Evolutionary conservation across 2,888 invertebrate genomes (phyloP), one percentile per base, ranked within the genome.

Genomic region (Sepiola atlantica): DNA sequence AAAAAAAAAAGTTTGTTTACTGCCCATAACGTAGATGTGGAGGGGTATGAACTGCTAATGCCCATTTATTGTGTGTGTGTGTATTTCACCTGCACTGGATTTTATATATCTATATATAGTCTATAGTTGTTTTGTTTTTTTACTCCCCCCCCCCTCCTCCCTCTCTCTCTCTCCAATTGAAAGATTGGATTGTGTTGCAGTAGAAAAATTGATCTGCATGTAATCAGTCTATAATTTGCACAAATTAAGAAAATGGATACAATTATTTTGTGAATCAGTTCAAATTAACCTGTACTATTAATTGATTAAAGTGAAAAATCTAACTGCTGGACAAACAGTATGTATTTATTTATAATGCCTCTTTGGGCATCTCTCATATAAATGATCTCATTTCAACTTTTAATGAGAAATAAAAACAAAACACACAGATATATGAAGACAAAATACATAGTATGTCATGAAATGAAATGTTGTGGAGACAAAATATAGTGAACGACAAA

Each of bases 241-340:
- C 77, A 77, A 77, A 77, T 77, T 77, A 77, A 77, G 77, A 77
- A 77, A 77, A 16, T 77, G 77, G 77, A 77, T 77, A 77, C n/a
- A 77, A 77, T 77, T 77, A 77, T 77, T 77, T 77, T 28, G 77
- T 77, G 77, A 77, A 77, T 77, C 77, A 77, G 77, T 77, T n/a
- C 77, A 77, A 77, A 77, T 77, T 77, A 77, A n/a, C 77, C 77
- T 77, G 77, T 77, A 28, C 77, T 77, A n/a, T n/a, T 77, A 77
- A 77, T 77, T 77, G 77, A 77, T 77, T 77, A n/a, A 77, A 77
- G n/a, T 28, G 77, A 77, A 77, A 77, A 77, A 10, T 77, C n/a
- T 77, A 77, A 12, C 77, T 77, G 77, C 77, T 77, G n/a, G 77
- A 77, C n/a, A 77, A n/a, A 77, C n/a, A 77, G n/a, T n/a, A n/a